phyloP scores from a whole-genome alignment of 2,797 vertebrate species.

The Pygocentrus nattereri region DNA sequence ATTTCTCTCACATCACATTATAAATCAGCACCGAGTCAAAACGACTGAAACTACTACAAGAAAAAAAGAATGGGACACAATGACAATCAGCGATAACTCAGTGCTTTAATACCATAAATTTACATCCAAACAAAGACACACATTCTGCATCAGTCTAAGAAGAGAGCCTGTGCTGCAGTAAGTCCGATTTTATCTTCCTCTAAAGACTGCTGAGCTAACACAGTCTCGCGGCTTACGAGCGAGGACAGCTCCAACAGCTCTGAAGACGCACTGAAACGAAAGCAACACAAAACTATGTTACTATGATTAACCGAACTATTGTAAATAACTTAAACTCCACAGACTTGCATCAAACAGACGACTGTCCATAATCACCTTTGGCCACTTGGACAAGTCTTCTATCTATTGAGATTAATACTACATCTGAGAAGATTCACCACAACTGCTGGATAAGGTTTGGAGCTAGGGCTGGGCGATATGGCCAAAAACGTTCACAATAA shows the following conservation, averaged over 20 bases:
- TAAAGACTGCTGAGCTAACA: slow-evolving; percentile 67
- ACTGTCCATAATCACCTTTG: not conserved
- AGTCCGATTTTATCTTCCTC: slow-evolving; percentile 75
- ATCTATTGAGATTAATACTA: no score
- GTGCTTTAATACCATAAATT: not conserved
- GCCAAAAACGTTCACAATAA: no score
- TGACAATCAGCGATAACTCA: not conserved
- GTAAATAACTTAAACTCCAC: not conserved
- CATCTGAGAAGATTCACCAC: no score
- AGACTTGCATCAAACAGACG: not conserved
- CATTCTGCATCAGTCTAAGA: slow-evolving; percentile 33
- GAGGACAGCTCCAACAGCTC: slow-evolving; percentile 81
- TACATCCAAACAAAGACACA: slow-evolving; percentile 13
- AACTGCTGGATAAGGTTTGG: no score
- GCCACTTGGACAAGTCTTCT: no score
- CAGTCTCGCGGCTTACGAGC: slow-evolving; percentile 76
- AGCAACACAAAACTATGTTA: not conserved
- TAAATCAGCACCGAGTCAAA: no score
- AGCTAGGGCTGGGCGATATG: no score
- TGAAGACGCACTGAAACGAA: slow-evolving; percentile 71
- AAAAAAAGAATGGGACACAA: no score
- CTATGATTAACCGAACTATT: not conserved
- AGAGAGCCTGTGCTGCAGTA: slow-evolving; percentile 66
- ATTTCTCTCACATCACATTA: no score
- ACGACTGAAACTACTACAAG: no score